Evolutionary conservation across 2,888 invertebrate species (phyloP).

Genomic region (Torymus aiolomorphi): DNA sequence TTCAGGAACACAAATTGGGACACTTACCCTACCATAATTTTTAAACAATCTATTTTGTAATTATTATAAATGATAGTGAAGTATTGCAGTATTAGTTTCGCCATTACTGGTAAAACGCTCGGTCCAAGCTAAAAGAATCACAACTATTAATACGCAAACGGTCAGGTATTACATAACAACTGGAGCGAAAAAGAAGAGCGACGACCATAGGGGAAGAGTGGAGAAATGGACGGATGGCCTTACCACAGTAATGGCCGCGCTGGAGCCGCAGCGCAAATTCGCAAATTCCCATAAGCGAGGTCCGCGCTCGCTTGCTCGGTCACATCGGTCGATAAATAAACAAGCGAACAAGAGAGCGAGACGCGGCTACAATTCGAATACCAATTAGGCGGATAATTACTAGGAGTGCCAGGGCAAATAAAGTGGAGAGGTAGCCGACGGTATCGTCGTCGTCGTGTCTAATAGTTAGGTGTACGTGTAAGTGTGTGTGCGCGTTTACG

Average conservation of each 20-base stretch:
- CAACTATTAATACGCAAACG: no score
- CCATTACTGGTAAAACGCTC: no score
- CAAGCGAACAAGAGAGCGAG: not conserved
- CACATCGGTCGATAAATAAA: conserved; percentile 2
- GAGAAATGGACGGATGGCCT: not conserved
- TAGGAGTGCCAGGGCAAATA: conserved; percentile 49
- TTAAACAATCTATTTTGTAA: no score
- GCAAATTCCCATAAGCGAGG: conserved; percentile 37
- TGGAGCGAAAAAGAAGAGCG: conserved; percentile 4
- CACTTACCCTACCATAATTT: no score
- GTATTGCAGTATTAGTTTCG: no score
- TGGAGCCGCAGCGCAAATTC: conserved; percentile 32
- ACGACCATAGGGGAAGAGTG: not conserved
- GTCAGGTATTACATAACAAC: not conserved
- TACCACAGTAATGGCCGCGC: conserved; percentile 16
- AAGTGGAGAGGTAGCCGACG: conserved; percentile 32
- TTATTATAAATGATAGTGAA: no score
- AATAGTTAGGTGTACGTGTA: not conserved
- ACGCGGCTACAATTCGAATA: conserved; percentile 45
- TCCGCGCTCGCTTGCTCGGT: conserved; percentile 5
- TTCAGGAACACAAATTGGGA: no score
- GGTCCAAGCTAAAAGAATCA: not conserved
- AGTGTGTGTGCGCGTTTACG: not conserved
- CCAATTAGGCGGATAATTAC: conserved; percentile 57
- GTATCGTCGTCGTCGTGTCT: conserved; percentile 4